A percentile compares a stretch with the other conserved stretches of the same genome.
Conservation (phyloP, 2,113 vertebrate species). For the Myotis davidii region DNA sequence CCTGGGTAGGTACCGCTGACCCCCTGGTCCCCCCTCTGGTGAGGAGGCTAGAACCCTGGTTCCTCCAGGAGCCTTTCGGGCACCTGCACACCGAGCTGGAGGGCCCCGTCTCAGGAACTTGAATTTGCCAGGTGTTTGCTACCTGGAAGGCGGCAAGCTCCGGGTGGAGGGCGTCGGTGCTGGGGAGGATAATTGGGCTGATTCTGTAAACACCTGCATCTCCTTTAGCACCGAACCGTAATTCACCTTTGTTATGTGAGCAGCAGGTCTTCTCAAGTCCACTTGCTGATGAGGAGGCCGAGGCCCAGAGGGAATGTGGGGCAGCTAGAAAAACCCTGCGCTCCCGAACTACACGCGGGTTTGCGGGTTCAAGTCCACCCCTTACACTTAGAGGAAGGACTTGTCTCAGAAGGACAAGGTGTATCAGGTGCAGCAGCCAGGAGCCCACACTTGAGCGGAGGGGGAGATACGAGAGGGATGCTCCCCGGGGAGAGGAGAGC, state of each 20-base stretch:
- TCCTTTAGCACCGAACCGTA: accelerated
- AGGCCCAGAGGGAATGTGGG: not conserved
- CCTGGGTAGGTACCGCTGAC: not conserved
- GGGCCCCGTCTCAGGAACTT: accelerated
- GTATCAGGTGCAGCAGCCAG: not conserved
- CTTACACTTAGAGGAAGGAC: not conserved
- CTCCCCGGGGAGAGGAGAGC: not conserved
- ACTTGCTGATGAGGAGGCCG: not conserved
- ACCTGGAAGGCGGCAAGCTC: accelerated
- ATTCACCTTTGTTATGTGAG: not conserved
- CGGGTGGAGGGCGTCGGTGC: not conserved
- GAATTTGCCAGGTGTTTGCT: not conserved
- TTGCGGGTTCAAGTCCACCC: not conserved
- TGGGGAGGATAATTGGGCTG: accelerated
- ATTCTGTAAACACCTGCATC: not conserved
- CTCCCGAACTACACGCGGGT: not conserved
- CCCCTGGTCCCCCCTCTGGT: not conserved
- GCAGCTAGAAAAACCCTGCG: not conserved
- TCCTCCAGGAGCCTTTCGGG: not conserved
- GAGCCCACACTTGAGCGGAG: not conserved
- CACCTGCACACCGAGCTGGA: not conserved
- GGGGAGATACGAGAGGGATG: not conserved
- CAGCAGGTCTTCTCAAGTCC: not conserved
- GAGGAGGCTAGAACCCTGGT: not conserved
- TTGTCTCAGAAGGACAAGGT: not conserved